phyloP scores from a whole-genome alignment of 2,888 invertebrate genomes.

The Heliconius ethilla region DNA sequence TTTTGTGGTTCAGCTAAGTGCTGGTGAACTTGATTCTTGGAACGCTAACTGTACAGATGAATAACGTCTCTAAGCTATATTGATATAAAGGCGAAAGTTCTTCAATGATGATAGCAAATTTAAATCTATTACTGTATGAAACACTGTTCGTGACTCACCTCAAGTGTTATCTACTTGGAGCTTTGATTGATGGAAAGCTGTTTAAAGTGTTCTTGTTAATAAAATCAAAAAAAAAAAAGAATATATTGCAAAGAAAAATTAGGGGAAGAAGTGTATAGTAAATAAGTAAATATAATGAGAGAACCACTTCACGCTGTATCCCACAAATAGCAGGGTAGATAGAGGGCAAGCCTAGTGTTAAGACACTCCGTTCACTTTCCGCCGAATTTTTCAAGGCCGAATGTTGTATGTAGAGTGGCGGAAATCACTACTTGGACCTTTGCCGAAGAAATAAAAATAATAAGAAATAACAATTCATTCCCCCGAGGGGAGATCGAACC shows the following conservation, averaged over 20 bases:
- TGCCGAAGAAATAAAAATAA: no score
- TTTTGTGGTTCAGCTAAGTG: constrained; percentile 34
- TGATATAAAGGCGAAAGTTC: neutral
- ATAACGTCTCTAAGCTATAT: neutral
- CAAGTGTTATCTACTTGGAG: constrained; percentile 32
- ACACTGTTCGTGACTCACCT: constrained; percentile 30
- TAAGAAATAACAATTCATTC: no score
- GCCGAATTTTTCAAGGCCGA: no score
- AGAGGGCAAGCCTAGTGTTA: no score
- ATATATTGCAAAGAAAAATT: neutral
- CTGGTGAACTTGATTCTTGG: constrained; percentile 8
- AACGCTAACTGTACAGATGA: neutral
- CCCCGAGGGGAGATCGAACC: no score
- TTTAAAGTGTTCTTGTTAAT: constrained; percentile 23
- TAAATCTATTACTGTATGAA: constrained; percentile 19
- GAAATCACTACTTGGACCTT: neutral
- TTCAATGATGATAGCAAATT: neutral
- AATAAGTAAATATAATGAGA: neutral
- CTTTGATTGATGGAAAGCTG: constrained; percentile 31
- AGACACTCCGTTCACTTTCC: no score
- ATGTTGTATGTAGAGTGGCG: neutral
- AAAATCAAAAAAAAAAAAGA: neutral
- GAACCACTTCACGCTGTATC: no score
- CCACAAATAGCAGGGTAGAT: neutral
- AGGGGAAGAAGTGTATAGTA: neutral